These are phyloP conservation scores for Caenorhabditis zanzibari DNA, from an alignment of 2,888 invertebrate genomes.

Conservation along the genomic window DNA sequence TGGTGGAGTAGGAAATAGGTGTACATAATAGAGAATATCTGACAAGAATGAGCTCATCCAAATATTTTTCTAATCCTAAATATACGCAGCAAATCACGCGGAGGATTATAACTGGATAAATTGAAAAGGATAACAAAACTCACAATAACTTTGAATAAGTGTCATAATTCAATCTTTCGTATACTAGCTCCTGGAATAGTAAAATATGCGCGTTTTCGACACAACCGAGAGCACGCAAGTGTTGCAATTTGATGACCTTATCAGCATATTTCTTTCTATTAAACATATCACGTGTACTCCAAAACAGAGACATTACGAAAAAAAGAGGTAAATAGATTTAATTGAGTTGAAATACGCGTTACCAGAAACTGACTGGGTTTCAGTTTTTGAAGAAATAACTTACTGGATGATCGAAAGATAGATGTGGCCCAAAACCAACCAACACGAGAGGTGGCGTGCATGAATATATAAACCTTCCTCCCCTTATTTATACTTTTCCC, in stretches of 20 bases:
- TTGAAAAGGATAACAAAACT: constrained; percentile 37
- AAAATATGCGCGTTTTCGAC: background rate
- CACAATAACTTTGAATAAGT: constrained; percentile 64
- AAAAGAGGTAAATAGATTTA: too few relatives aligned
- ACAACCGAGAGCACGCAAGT: constrained; percentile 20
- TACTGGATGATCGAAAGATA: constrained; percentile 3
- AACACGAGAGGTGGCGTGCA: constrained; percentile 61
- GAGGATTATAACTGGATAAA: constrained; percentile 4
- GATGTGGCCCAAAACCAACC: constrained; percentile 43
- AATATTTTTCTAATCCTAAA: constrained; percentile 20
- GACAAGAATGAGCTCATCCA: background rate
- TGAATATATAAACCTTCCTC: constrained; percentile 34
- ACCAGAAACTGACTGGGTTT: background rate
- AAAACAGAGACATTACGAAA: background rate
- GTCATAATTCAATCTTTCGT: constrained; percentile 40
- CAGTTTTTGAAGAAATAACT: constrained; percentile 20
- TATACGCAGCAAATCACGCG: background rate
- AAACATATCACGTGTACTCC: constrained; percentile 42
- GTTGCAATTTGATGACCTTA: constrained; percentile 48
- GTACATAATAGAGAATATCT: constrained; percentile 49
- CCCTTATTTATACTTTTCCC: constrained; percentile 39
- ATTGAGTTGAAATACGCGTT: too few relatives aligned
- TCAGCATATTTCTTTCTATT: constrained; percentile 19
- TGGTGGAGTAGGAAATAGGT: constrained; percentile 62
- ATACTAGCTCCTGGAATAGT: background rate